phyloP scores from a whole-genome alignment of 2,888 invertebrate species.

The Oscheius myriophilus region DNA sequence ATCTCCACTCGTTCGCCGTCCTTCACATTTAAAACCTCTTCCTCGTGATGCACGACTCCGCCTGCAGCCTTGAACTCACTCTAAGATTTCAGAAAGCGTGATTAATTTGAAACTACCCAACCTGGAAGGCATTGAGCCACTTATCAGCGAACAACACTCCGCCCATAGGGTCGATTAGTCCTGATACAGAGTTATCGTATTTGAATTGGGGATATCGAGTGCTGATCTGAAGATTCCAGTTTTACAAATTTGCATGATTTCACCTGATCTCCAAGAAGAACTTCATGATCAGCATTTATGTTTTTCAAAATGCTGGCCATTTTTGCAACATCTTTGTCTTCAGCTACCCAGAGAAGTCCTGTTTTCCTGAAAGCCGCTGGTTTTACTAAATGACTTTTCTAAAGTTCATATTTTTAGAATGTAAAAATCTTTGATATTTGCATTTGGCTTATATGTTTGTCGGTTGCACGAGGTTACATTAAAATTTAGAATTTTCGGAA shows the following conservation, averaged over 20 bases:
- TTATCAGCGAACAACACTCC: slow-evolving; percentile 58
- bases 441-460: no score
- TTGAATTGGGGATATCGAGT: slow-evolving; percentile 46
- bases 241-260: not conserved
- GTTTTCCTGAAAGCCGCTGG: slow-evolving; percentile 51
- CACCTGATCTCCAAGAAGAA: slow-evolving; percentile 41
- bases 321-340: slow-evolving; percentile 30
- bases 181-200: slow-evolving; percentile 44
- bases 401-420: no score
- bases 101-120: no score
- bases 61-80: slow-evolving; percentile 47
- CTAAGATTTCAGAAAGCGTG: no score
- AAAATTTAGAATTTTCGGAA: no score
- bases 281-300: slow-evolving; percentile 43
- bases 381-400: no score
- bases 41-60: slow-evolving; percentile 39
- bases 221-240: slow-evolving; percentile 30
- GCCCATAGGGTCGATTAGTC: slow-evolving; percentile 53
- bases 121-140: slow-evolving; percentile 52
- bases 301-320: slow-evolving; percentile 40
- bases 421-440: no score
- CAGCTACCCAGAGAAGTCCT: slow-evolving; percentile 50
- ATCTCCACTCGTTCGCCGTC: slow-evolving; percentile 15
- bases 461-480: no score
- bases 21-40: slow-evolving; percentile 21